phyloP scores from a whole-genome alignment of 2,797 vertebrate species.

The Aythya fuligula region DNA sequence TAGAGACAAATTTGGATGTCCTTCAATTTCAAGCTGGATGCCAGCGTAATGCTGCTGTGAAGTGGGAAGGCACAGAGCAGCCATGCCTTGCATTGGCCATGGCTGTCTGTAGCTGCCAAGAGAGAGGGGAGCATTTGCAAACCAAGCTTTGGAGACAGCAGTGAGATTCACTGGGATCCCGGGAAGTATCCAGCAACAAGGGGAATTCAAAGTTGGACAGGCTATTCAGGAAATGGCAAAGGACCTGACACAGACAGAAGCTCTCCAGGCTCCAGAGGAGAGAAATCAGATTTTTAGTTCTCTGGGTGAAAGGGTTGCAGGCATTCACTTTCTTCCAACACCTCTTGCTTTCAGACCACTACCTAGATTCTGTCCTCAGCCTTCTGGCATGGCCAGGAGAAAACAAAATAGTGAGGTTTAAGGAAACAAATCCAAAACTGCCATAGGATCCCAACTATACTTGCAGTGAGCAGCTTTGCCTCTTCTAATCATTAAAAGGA shows the following conservation, averaged over 20 bases:
- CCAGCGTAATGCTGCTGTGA: background rate
- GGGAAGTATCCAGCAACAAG: too few species aligned
- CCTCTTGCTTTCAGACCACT: background rate
- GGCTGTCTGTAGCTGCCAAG: background rate
- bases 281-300: background rate
- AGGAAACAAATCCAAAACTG: background rate
- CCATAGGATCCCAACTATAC: background rate
- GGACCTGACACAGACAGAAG: background rate
- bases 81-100: rapidly evolving
- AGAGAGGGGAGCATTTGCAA: background rate
- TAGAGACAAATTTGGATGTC: background rate
- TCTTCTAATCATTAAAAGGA: background rate
- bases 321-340: background rate
- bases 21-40: background rate
- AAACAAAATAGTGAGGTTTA: background rate
- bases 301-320: background rate
- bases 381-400: background rate
- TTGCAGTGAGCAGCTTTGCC: background rate
- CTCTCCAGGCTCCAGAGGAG: background rate
- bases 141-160: background rate
- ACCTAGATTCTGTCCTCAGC: background rate
- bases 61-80: background rate
- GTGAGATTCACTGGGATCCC: background rate
- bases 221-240: background rate
- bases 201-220: background rate